phyloP scores from a whole-genome alignment of 2,113 vertebrate species.

The Oreamnos americanus region DNA sequence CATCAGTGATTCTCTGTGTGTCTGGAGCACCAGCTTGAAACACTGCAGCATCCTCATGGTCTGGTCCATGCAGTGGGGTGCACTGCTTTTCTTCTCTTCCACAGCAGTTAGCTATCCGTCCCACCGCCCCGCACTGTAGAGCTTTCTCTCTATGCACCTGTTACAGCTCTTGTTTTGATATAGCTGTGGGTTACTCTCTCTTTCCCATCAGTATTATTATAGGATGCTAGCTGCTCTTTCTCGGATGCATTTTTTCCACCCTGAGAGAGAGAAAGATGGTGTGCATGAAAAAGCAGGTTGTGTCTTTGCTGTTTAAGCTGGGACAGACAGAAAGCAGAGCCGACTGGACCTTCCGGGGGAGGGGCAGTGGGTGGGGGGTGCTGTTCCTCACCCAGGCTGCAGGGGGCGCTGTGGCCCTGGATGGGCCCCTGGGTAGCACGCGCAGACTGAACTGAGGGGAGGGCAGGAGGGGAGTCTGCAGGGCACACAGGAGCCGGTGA shows the following conservation, averaged over 20 bases:
- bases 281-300: too few species aligned
- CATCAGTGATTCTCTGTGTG: fast-evolving
- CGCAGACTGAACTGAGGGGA: too few species aligned
- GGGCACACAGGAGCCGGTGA: fast-evolving
- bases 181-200: neutral
- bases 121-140: neutral
- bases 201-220: neutral
- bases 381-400: fast-evolving
- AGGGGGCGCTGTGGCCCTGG: neutral
- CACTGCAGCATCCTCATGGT: fast-evolving
- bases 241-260: fast-evolving
- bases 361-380: fast-evolving
- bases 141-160: fast-evolving
- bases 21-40: neutral
- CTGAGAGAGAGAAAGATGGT: neutral
- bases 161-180: too few species aligned
- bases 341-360: too few species aligned
- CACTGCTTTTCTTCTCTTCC: too few species aligned
- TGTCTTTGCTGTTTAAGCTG: neutral
- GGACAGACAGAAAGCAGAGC: neutral
- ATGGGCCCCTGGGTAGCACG: neutral
- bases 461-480: fast-evolving
- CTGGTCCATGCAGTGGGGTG: fast-evolving
- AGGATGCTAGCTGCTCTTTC: too few species aligned
- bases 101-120: neutral